A percentile compares a stretch with the other conserved stretches of the same genome.
Conservation (phyloP, 1,140 invertebrate species). For the Penaeus vannamei region DNA sequence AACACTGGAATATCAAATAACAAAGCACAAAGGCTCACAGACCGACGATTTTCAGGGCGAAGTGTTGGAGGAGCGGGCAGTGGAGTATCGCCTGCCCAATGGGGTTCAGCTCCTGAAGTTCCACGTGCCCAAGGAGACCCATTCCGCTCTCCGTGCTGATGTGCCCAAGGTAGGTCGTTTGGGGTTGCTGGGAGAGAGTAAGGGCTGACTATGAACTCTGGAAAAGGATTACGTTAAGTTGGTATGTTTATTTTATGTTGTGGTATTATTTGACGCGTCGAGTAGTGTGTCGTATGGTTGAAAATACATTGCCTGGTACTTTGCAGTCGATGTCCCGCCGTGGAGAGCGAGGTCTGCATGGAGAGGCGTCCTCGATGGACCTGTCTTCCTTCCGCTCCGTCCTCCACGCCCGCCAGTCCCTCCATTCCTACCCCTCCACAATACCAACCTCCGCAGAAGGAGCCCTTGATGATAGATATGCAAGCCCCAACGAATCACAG, state of each 20-base stretch:
- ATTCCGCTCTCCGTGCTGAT: conserved; percentile 47
- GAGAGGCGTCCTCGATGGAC: conserved; percentile 53
- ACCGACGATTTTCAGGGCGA: not conserved
- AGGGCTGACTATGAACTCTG: not conserved
- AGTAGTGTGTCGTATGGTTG: not conserved
- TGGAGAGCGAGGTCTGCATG: conserved; percentile 56
- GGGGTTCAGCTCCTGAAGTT: conserved; percentile 58
- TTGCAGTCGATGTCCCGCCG: conserved; percentile 50
- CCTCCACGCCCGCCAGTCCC: conserved; percentile 62
- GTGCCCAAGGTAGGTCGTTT: conserved; percentile 41
- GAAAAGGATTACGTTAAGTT: not conserved
- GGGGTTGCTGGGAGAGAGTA: not conserved
- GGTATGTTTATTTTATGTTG: too few species aligned
- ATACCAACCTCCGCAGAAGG: conserved; percentile 45
- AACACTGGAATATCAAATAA: too few species aligned
- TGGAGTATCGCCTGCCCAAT: conserved; percentile 56
- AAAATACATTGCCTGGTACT: not conserved
- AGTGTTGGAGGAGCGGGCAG: conserved; percentile 48
- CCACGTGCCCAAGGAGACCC: conserved; percentile 55
- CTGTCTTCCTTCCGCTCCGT: conserved; percentile 65
- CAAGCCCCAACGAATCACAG: conserved; percentile 25
- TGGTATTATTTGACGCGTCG: too few species aligned
- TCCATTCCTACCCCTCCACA: conserved; percentile 67
- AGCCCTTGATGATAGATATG: conserved; percentile 23
- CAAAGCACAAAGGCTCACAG: too few species aligned